Evolutionary conservation across 2,888 invertebrate genomes (phyloP).

Genomic region (Molorchus minor): DNA sequence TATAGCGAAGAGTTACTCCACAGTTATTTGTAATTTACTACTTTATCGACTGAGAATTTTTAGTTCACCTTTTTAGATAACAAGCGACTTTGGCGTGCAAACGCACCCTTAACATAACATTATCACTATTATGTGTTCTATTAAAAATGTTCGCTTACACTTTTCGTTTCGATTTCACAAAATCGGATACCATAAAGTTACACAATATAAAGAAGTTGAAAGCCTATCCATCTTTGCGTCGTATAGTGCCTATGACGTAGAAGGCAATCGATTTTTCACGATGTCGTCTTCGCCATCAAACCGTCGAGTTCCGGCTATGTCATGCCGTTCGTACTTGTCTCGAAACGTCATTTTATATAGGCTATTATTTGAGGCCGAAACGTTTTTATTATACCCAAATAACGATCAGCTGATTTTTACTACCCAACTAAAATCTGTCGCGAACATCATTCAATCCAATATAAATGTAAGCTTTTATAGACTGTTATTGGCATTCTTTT

Average conservation of each 20-base stretch:
- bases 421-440: conserved; percentile 45
- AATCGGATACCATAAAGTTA: conserved; percentile 35
- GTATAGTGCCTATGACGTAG: conserved; percentile 57
- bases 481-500: conserved; percentile 43
- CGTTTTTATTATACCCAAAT: conserved; percentile 48
- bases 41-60: too few relatives aligned
- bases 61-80: too few relatives aligned
- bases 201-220: too few relatives aligned
- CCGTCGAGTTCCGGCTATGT: conserved; percentile 44
- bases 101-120: too few relatives aligned
- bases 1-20: too few relatives aligned
- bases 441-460: conserved; percentile 43
- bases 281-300: conserved; percentile 57
- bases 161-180: conserved; percentile 29
- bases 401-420: conserved; percentile 52
- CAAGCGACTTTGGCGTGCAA: too few relatives aligned
- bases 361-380: conserved; percentile 50
- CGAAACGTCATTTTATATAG: conserved; percentile 59
- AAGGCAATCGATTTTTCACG: conserved; percentile 60
- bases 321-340: conserved; percentile 45
- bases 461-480: conserved; percentile 43
- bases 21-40: too few relatives aligned
- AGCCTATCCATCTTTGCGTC: conserved; percentile 45
- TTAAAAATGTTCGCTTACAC: too few relatives aligned
- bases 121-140: too few relatives aligned